Conservation (phyloP, 2,113 vertebrate species). For the Nycticebus coucang region DNA sequence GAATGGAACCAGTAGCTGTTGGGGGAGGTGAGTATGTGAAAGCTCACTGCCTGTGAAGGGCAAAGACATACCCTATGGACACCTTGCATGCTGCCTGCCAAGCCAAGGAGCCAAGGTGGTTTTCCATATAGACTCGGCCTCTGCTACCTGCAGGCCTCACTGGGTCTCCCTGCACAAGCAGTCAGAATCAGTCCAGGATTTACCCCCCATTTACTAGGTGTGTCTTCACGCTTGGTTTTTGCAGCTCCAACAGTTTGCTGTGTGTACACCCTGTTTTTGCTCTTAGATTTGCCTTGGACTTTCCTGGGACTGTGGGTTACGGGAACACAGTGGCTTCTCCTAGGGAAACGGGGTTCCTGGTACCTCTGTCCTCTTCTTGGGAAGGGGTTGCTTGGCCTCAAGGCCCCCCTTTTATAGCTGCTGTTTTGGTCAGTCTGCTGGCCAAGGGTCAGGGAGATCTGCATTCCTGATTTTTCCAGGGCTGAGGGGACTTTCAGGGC, state of each 20-base stretch:
- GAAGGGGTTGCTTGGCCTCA: neutral
- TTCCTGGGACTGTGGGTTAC: rapidly evolving
- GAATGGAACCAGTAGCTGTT: neutral
- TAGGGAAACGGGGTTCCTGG: too few species aligned
- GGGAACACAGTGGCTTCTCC: neutral
- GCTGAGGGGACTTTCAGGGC: neutral
- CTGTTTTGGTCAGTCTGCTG: neutral
- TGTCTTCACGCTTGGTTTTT: neutral
- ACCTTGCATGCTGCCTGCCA: neutral
- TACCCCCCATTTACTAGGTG: neutral
- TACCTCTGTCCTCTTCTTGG: neutral
- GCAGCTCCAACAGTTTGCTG: rapidly evolving
- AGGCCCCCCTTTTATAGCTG: rapidly evolving
- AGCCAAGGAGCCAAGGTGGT: rapidly evolving
- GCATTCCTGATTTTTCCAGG: neutral
- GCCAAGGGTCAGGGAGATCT: rapidly evolving
- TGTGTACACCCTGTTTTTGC: rapidly evolving
- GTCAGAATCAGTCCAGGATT: neutral
- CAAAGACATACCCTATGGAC: rapidly evolving
- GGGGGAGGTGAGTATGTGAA: neutral
- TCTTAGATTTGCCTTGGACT: neutral
- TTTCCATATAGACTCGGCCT: neutral
- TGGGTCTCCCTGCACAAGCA: neutral
- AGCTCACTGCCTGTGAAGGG: neutral
- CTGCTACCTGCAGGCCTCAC: neutral